Evolutionary conservation across 2,113 vertebrate genomes (phyloP), one percentile per base, ranked within the genome.

Genomic region (Rhynchomys soricoides): DNA sequence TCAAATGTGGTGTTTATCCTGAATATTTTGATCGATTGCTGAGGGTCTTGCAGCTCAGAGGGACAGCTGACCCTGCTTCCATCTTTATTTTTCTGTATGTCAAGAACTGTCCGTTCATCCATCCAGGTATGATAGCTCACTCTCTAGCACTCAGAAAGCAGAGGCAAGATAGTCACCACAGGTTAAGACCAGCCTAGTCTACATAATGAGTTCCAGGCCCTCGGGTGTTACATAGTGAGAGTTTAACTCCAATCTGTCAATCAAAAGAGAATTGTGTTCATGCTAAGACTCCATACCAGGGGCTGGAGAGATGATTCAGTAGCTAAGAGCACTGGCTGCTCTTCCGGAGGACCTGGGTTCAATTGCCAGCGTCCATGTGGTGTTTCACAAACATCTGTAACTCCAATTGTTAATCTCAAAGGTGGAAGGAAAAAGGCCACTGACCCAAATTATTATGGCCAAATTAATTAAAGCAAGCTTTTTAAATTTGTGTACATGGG

Each of bases 251-350:
- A 40, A 29, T 43, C 22, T 62, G 19, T 29, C 57, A 64, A 85
- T 31, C 57, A 64, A 85, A 68, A 86, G 31, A 52, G 26, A 78
- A 31, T 29, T 16, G 0, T 2, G 8, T 7, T 82, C 34, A 8
- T 8, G 0, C 26, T 19, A 40, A 52, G 0, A 5, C 10, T 77
- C 13, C 17, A 2, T n/a, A 8, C 22, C 34, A 1, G 52, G 13
- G 11, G 57, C 37, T 82, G 79, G 55, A 22, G 37, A 40, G 79
- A 59, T 59, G 78, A 37, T 19, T 82, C 78, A 26, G n/a, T 15
- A 82, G n/a, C 26, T 59, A 83, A 57, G 78, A 81, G 22, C 79
- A 59, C n/a, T 83, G 79, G 22, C 79, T 62, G 55, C 79, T 59
- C 55, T 83, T 83, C 55, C 3, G 40, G 12, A 82, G 79, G 55